phyloP scores from a whole-genome alignment of 2,113 vertebrate species.

The Rafetus swinhoei region DNA sequence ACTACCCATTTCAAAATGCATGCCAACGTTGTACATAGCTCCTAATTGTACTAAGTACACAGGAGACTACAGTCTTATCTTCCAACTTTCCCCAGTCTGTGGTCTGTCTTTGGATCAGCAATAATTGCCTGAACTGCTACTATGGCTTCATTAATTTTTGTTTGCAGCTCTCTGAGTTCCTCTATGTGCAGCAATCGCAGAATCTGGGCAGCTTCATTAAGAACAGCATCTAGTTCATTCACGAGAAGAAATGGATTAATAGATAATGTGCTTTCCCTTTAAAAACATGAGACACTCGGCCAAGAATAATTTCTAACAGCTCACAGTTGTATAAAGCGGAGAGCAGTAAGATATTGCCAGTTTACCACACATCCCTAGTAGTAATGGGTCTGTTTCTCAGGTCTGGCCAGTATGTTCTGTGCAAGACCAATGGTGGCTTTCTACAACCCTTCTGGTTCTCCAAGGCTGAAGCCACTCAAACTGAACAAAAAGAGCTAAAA shows the following conservation, averaged over 20 bases:
- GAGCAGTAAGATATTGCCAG: neutral
- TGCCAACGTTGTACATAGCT: constrained; percentile 36
- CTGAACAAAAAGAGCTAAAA: neutral
- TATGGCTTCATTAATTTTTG: constrained; percentile 96
- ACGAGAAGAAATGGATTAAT: neutral
- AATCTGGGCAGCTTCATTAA: constrained; percentile 96
- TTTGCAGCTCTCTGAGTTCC: constrained; percentile 96
- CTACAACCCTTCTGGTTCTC: neutral
- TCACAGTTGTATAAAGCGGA: neutral
- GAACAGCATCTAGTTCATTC: constrained; percentile 86
- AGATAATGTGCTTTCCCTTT: neutral
- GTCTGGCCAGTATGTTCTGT: neutral
- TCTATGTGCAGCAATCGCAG: constrained; percentile 96
- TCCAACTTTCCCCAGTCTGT: constrained; percentile 97
- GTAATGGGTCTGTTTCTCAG: neutral
- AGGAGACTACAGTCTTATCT: constrained; percentile 79
- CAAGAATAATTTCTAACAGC: too few species aligned
- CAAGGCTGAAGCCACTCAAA: fast-evolving
- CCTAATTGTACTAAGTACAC: constrained; percentile 21
- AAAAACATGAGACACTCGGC: neutral
- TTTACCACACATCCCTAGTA: neutral
- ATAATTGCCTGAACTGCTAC: constrained; percentile 98
- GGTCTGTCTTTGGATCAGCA: constrained; percentile 97
- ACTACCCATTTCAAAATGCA: constrained; percentile 49
- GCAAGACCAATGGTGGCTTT: neutral